Conservation (phyloP, 2,797 vertebrate genomes). For the Orestias chungarensis region DNA sequence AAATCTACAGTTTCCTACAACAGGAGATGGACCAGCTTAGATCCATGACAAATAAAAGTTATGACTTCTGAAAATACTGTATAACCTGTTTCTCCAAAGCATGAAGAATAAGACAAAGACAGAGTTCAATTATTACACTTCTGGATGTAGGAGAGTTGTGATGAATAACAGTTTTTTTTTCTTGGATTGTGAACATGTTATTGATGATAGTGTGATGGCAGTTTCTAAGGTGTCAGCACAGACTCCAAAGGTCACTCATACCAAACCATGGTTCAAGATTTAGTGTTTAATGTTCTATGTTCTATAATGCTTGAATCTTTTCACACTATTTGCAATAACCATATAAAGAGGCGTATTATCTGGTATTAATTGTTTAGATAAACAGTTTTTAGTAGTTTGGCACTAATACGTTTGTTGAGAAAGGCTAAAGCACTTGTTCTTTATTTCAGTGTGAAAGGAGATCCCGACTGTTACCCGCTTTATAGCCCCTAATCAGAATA, state of each 20-base stretch:
- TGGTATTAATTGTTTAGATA: background rate
- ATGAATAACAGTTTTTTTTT: background rate
- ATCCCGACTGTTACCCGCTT: no score
- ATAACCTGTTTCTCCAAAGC: background rate
- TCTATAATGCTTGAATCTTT: background rate
- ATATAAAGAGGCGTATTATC: background rate
- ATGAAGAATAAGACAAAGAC: no score
- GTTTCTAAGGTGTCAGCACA: background rate
- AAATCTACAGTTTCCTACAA: background rate
- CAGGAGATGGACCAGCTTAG: background rate
- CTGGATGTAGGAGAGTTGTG: background rate
- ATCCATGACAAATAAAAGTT: background rate
- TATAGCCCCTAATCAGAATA: no score
- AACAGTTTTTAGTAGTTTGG: background rate
- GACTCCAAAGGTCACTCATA: background rate
- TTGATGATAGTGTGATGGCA: background rate
- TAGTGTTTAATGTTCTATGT: background rate
- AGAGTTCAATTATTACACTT: background rate
- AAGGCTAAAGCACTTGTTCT: no score
- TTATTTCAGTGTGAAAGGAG: background rate
- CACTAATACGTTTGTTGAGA: background rate
- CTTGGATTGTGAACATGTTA: background rate
- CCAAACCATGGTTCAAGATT: background rate
- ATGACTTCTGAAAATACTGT: background rate
- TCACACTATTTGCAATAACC: background rate